Conservation (phyloP, 2,113 vertebrate genomes). For the Hippocampus guttulatus region DNA sequence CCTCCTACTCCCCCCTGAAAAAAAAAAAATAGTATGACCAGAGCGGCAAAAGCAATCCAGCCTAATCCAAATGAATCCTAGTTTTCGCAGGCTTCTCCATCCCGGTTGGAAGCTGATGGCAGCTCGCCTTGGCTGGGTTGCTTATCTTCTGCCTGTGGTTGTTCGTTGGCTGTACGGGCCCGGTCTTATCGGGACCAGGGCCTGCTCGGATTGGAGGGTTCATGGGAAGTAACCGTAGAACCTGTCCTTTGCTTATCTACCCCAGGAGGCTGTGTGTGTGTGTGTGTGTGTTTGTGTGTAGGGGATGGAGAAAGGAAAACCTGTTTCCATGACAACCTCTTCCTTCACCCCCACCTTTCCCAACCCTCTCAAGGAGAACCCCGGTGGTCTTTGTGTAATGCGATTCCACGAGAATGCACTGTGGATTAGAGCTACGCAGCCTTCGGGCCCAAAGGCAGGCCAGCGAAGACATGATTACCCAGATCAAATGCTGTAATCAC, state of each 20-base stretch:
- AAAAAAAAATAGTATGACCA: conserved; percentile 55
- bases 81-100: conserved; percentile 61
- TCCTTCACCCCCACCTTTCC: conserved; percentile 45
- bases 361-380: conserved; percentile 60
- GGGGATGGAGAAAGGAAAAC: conserved; percentile 44
- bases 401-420: conserved; percentile 76
- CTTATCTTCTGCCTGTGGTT: conserved; percentile 72
- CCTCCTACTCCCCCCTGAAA: too few species aligned
- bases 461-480: conserved; percentile 78
- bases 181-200: conserved; percentile 70
- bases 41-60: conserved; percentile 60
- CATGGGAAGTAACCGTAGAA: conserved; percentile 70
- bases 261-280: conserved; percentile 46
- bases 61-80: conserved; percentile 77
- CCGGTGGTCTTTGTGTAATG: conserved; percentile 77
- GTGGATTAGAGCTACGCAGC: conserved; percentile 73
- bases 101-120: conserved; percentile 63
- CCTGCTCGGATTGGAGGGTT: conserved; percentile 68
- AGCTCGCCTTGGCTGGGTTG: conserved; percentile 58
- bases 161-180: conserved; percentile 59
- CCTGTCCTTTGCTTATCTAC: conserved; percentile 74
- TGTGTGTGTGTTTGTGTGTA: conserved; percentile 12
- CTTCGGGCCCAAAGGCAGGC: conserved; percentile 66
- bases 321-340: conserved; percentile 74
- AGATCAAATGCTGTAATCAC: conserved; percentile 78